Evolutionary conservation across 2,797 vertebrate species (phyloP), one percentile per base, ranked within the genome.

Genomic region (Acipenser oxyrinchus): DNA sequence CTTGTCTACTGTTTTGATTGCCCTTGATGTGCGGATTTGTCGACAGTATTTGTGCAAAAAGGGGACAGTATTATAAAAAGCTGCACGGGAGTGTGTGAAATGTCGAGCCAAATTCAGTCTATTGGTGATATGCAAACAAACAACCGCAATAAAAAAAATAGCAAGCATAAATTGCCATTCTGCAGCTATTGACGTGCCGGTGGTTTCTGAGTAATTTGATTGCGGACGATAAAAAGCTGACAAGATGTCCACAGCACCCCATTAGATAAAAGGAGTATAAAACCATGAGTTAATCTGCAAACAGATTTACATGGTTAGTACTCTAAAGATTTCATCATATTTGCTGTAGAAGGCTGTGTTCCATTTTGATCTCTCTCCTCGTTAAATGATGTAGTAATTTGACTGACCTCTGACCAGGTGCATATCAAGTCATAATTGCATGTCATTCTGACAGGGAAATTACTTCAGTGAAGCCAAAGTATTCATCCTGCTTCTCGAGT

Each of bases 221-320:
- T 84, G 85, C 70, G 71, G 76, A 79, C 84, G 87, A 93, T 92
- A 91, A 93, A 92, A 91, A 88, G 87, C 85, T 77, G 87, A 87
- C 88, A 90, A 87, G 86, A 79, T 89, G 87, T 88, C 84, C 79
- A 79, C 84, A 86, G 87, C 85, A 86, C 87, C 86, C 84, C 85
- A 82, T 86, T 86, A 89, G 90, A 95, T 93, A 89, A 92, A 93
- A 92, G 89, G 84, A 82, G 84, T 83, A 52, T 83, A 82, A 82
- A 88, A 88, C 84, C 84, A 85, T 84, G 86, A 87, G 89, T 89
- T 95, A 94, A 96, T 97, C 92, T 92, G 92, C 90, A 92, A 95
- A 93, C 94, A 95, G 92, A 95, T 96, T 95, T 94, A 87, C 93
- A 92, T 93, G 93, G 93, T 94, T 95, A 94, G 96, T 94, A 93